Conservation (phyloP, 2,888 invertebrate genomes). For the Pollenia griseotomentosa region DNA sequence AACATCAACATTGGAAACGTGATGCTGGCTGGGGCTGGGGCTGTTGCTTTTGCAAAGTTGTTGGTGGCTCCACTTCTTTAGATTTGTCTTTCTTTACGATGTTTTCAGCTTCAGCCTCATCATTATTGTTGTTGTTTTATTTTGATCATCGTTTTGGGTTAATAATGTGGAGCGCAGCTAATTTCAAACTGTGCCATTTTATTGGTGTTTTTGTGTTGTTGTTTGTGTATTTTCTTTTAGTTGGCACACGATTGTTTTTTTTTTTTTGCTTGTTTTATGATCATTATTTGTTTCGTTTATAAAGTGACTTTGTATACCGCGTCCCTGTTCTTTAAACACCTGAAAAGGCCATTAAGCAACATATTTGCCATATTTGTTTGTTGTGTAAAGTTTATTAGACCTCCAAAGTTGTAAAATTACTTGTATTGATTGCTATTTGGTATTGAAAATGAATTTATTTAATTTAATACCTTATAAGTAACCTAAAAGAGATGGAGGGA, state of each 20-base stretch:
- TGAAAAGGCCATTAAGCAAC: conserved; percentile 50
- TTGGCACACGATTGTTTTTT: conserved; percentile 79
- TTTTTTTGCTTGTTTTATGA: conserved; percentile 48
- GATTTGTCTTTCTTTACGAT: conserved; percentile 11
- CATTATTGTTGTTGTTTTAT: neutral
- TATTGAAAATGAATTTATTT: conserved; percentile 37
- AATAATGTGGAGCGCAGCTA: conserved; percentile 82
- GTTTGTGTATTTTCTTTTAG: conserved; percentile 19
- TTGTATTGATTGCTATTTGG: conserved; percentile 38
- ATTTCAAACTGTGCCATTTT: conserved; percentile 74
- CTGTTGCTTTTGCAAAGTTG: conserved; percentile 68
- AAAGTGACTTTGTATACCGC: conserved; percentile 32
- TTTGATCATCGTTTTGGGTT: conserved; percentile 64
- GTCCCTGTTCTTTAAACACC: conserved; percentile 39
- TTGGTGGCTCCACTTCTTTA: conserved; percentile 75
- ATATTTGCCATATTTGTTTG: conserved; percentile 15
- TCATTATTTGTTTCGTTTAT: conserved; percentile 54
- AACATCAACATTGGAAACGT: conserved; percentile 71
- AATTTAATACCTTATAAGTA: neutral
- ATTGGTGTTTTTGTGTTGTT: conserved; percentile 52
- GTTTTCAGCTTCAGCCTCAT: neutral
- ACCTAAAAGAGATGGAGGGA: neutral
- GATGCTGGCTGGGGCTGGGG: conserved; percentile 43
- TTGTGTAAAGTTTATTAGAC: conserved; percentile 42
- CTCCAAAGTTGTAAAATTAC: conserved; percentile 55